Evolutionary conservation across 2,113 vertebrate genomes (phyloP).

Genomic region (Mesembrinibis cayennensis): DNA sequence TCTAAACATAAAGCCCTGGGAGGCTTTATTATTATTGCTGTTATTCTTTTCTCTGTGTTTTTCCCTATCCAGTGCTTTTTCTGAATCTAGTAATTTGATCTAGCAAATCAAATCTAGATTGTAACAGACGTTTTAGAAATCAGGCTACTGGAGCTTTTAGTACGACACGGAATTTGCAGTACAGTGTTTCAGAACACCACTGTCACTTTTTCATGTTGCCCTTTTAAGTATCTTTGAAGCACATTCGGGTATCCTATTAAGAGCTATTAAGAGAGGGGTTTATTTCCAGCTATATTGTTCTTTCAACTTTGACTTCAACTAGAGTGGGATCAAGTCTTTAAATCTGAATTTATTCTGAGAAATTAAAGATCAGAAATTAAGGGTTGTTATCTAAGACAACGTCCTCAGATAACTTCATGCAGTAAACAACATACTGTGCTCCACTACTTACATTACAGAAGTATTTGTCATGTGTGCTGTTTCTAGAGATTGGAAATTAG

Average conservation of each 20-base stretch:
- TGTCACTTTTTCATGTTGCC: not conserved
- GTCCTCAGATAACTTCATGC: not conserved
- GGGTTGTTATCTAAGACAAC: not conserved
- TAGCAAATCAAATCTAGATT: not conserved
- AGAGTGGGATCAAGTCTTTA: not conserved
- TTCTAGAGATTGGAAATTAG: not conserved
- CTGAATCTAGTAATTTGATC: not conserved
- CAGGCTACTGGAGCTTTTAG: not conserved
- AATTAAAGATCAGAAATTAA: not conserved
- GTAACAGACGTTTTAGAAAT: not conserved
- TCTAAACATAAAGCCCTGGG: not conserved
- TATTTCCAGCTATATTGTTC: not conserved
- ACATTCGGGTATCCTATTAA: not conserved
- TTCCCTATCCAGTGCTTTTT: not conserved
- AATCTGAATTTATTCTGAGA: not conserved
- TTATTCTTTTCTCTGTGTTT: not conserved
- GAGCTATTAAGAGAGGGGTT: not conserved
- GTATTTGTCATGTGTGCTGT: not conserved
- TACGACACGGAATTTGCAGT: not conserved
- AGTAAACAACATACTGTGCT: not conserved
- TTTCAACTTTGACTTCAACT: not conserved
- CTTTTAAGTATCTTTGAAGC: not conserved
- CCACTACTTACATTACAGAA: not conserved
- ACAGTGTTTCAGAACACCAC: not conserved
- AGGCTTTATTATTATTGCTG: not conserved